Conservation (phyloP, 2,113 vertebrate species). For the Carollia perspicillata region DNA sequence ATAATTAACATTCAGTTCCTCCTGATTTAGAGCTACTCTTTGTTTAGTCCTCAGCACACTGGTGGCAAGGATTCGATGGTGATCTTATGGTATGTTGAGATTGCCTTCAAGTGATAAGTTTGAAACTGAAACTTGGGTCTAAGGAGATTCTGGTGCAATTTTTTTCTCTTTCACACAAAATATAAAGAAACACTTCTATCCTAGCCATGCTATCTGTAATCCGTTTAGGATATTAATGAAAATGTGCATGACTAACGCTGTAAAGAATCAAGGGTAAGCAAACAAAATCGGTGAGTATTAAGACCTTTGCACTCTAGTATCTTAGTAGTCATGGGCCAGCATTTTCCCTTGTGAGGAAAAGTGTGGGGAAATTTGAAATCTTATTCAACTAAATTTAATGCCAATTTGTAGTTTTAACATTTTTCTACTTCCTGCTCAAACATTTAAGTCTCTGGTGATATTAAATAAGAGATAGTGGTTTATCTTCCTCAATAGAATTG, state of each 20-base stretch:
- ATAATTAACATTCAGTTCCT: neutral
- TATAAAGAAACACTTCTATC: neutral
- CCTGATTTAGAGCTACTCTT: neutral
- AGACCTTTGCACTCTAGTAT: neutral
- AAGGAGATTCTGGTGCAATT: constrained; percentile 23
- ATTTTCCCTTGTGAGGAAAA: neutral
- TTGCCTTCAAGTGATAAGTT: neutral
- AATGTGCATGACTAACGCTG: neutral
- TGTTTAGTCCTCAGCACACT: neutral
- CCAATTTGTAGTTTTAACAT: neutral
- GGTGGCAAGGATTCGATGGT: neutral
- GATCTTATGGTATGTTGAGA: neutral
- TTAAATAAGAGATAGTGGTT: neutral
- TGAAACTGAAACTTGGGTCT: constrained; percentile 43
- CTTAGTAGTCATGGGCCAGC: neutral
- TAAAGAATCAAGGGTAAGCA: constrained; percentile 18
- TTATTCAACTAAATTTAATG: neutral
- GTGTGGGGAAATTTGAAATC: neutral
- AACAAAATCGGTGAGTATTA: constrained; percentile 22
- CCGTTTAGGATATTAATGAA: neutral
- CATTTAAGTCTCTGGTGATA: neutral
- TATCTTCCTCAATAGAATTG: neutral
- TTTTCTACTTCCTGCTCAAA: neutral
- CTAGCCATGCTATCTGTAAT: neutral
- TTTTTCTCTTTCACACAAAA: neutral